Evolutionary conservation across 2,797 vertebrate genomes (phyloP).

Genomic region (Centropyge bicolor): DNA sequence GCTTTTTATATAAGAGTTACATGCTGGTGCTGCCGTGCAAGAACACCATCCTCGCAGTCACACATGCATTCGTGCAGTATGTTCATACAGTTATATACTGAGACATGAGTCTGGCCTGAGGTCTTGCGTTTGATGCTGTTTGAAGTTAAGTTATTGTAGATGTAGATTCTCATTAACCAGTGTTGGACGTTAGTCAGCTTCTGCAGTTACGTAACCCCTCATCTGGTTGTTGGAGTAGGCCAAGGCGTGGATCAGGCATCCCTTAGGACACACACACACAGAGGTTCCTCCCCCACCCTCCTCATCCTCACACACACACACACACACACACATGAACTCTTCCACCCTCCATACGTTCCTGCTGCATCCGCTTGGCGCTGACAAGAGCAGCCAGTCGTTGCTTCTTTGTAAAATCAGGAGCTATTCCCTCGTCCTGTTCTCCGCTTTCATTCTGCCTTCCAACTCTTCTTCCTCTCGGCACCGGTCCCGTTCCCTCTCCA

Average conservation of each 20-base stretch:
- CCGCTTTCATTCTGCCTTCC: conserved; percentile 13
- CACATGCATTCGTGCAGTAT: conserved; percentile 17
- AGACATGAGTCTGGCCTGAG: conserved; percentile 34
- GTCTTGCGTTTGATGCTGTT: conserved; percentile 64
- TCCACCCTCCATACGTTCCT: conserved; percentile 47
- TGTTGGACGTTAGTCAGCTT: conserved; percentile 73
- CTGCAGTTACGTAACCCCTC: conserved; percentile 77
- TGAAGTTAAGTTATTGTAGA: conserved; percentile 70
- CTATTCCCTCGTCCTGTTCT: conserved; percentile 31
- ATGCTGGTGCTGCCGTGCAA: background rate
- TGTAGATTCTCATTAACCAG: conserved; percentile 78
- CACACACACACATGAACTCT: conserved; percentile 45
- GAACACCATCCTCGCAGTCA: conserved; percentile 10
- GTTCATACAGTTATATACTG: conserved; percentile 9
- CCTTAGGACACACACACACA: conserved; percentile 77
- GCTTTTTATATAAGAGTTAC: conserved; percentile 1
- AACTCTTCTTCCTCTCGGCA: background rate
- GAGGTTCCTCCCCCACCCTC: conserved; percentile 62
- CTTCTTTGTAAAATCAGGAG: conserved; percentile 49
- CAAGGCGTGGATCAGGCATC: conserved; percentile 82
- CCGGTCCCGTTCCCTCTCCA: conserved; percentile 21
- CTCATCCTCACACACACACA: conserved; percentile 17
- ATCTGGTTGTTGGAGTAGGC: conserved; percentile 80
- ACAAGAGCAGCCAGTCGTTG: conserved; percentile 45
- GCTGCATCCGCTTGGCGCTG: conserved; percentile 51